Evolutionary conservation across 2,888 invertebrate species (phyloP), one percentile per base, ranked within the genome.

Genomic region (Pristionchus japonicus): DNA sequence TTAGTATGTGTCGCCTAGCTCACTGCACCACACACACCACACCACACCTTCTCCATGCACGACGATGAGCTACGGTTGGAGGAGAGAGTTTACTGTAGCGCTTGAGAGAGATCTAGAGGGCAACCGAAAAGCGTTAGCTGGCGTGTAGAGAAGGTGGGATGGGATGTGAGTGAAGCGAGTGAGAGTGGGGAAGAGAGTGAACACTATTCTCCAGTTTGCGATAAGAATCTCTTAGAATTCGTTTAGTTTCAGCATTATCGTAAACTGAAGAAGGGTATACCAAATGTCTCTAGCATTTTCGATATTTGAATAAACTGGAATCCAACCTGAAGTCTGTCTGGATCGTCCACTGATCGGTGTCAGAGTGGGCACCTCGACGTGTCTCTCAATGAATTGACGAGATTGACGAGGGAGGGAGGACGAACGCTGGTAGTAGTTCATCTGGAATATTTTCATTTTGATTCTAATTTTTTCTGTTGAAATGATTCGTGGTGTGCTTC

Each of bases 341-440:
- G 70, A 49, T 86, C 86, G 43, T 6, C 52, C 52, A 0, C 15
- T 17, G 13, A 37, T 52, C 1, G 67, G 86, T 2, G 70, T 86
- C 67, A 86, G 23, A 20, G 86, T 70, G 20, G 70, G 70, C 47
- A 86, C 3, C 23, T 92, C 92, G 40, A 90, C 89, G 84, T 91
- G 91, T 9, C 89, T 89, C 88, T 92, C 92, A n/a, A 92, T 84
- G 74, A 40, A 40, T 86, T 92, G 91, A 52, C 91, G 91, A 70
- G 90, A 90, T 70, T 91, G 91, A n/a, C 92, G 89, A 47, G 92
- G 92, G 70, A 92, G 91, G 88, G 91, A 91, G 87, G 90, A 91
- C 23, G 91, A 91, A 67, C 92, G 89, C 86, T 92, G 92, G 74
- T 91, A 89, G 89, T 92, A 92, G 89, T 92, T 92, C 88, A 91